Evolutionary conservation across 2,888 invertebrate genomes (phyloP), one percentile per base, ranked within the genome.

Genomic region (Brachycybe producta): DNA sequence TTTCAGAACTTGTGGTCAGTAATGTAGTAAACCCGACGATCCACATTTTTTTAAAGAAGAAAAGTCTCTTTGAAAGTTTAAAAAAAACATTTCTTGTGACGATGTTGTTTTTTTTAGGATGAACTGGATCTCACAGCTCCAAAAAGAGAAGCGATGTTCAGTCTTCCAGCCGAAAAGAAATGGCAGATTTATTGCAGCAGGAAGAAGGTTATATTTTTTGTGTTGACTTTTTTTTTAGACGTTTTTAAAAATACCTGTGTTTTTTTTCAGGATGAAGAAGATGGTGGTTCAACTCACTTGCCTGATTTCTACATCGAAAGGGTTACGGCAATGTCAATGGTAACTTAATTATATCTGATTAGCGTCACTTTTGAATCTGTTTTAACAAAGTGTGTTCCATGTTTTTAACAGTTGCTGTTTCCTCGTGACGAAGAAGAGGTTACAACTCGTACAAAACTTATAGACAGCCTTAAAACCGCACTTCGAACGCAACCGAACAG

Each of bases 181-280:
- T 94, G 92, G 91, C 94, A 94, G 73, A 91, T 94, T 60, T 94
- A 92, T 70, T 91, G 91, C 72, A 91, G 90, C 61, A 75, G 87
- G 57, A 73, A 71, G 63, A 71, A 70, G 68, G 72, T 73, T 59
- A 53, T n/a, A 13, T 13, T 28, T 13, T 39, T 44, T 41, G 2
- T 41, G 24, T 24, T 41, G 8, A 41, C 17, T 38, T 8, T n/a
- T 21, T 41, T 41, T 8, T 30, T 11, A 30, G n/a, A n/a, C 32
- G n/a, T 8, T 38, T 11, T 38, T 8, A 8, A 13, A 15, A 8
- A 15, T 30, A 46, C 38, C 41, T 27, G 49, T 42, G 40, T 40
- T 32, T 23, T 32, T 44, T 46, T 55, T 19, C 51, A 65, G 62
- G 62, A 63, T 46, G 59, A 62, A 53, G 60, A 61, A 49, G 65